Evolutionary conservation across 2,888 invertebrate species (phyloP).

Genomic region (Trissolcus brochymenae): DNA sequence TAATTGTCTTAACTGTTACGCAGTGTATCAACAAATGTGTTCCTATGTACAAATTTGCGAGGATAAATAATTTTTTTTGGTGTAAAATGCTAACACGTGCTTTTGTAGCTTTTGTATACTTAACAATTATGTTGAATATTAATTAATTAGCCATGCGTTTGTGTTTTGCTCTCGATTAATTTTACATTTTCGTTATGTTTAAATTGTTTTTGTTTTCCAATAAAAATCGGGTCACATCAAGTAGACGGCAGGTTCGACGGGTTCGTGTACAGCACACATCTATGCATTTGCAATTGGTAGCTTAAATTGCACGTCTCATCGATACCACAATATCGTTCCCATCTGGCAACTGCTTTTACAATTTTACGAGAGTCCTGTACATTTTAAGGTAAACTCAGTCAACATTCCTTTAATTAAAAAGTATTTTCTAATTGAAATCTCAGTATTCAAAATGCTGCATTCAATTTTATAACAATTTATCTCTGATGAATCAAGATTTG

Average conservation of each 20-base stretch:
- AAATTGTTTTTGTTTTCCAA: conserved; percentile 8
- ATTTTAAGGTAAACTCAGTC: no score
- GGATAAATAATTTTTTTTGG: conserved; percentile 16
- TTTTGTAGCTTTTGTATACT: neutral
- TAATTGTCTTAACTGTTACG: conserved; percentile 44
- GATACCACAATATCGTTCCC: conserved; percentile 16
- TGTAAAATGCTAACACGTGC: conserved; percentile 49
- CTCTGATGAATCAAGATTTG: no score
- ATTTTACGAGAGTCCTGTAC: neutral
- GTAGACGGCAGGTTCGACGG: conserved; percentile 10
- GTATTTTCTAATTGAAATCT: neutral
- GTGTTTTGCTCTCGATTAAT: neutral
- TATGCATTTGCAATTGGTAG: conserved; percentile 38
- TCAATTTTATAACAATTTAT: neutral
- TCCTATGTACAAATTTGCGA: conserved; percentile 57
- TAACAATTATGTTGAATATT: neutral
- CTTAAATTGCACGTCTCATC: conserved; percentile 13
- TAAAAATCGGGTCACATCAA: conserved; percentile 30
- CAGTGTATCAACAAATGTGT: conserved; percentile 53
- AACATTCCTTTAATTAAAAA: no score
- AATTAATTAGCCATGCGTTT: no score
- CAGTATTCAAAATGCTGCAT: neutral
- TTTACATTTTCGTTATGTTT: neutral
- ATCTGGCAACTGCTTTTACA: conserved; percentile 1
- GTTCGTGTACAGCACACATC: conserved; percentile 33